Conservation (phyloP, 2,888 invertebrate genomes). For the Trissolcus brochymenae region DNA sequence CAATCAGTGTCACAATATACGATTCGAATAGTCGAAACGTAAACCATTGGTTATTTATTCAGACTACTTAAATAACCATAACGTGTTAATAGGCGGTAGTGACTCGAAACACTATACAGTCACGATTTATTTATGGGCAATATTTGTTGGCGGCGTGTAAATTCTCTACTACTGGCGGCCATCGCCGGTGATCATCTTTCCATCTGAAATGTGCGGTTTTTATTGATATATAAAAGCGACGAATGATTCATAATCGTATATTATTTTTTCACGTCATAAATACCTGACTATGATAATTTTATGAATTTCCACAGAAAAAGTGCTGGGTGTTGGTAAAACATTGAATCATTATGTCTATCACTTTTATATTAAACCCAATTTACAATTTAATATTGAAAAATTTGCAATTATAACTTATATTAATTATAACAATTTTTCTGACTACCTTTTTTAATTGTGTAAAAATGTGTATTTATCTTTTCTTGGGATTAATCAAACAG, state of each 20-base stretch:
- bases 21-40: conserved; percentile 54
- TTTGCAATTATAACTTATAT: too few species aligned
- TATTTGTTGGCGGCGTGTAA: conserved; percentile 70
- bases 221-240: conserved; percentile 11
- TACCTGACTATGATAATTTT: conserved; percentile 19
- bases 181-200: conserved; percentile 45
- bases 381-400: too few species aligned
- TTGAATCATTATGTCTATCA: too few species aligned
- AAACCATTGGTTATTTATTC: conserved; percentile 69
- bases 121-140: conserved; percentile 69
- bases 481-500: too few species aligned
- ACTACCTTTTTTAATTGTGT: too few species aligned
- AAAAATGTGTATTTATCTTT: too few species aligned
- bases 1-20: conserved; percentile 66
- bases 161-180: conserved; percentile 61
- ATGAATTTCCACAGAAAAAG: conserved; percentile 1
- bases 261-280: conserved; percentile 13
- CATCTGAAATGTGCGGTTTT: conserved; percentile 27
- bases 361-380: too few species aligned
- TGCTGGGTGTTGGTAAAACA: too few species aligned
- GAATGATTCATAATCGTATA: conserved; percentile 22
- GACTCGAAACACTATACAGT: conserved; percentile 57
- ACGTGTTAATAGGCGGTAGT: conserved; percentile 69
- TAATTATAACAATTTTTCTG: too few species aligned
- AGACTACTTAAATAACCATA: conserved; percentile 71